Base-by-base conservation (phyloP, 1,140 invertebrate species). In the Drosophila bifasciata region DNA sequence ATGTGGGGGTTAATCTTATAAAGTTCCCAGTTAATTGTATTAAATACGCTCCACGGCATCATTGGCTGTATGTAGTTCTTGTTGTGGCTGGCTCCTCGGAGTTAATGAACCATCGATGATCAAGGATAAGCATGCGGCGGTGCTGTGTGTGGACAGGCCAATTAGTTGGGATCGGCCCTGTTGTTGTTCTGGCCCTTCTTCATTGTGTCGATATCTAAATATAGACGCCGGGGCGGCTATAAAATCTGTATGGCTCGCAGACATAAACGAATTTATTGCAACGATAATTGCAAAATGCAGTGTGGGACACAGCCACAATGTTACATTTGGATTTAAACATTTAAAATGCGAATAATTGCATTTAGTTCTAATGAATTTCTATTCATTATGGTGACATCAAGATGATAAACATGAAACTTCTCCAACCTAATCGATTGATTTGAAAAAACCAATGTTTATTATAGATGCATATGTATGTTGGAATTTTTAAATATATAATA, bases 51-150 rank as follows among this genome's bases (percentile, higher is more conserved):
- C 51, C 49, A 78, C 48, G 59, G 76, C 73, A 71, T 71, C 73
- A 71, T 71, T 67, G 77, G 11, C 86, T 72, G 39, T 69, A 7
- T 50, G 36, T 9, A 41, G 39, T 28, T 51, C 9, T 51, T 51
- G 61, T 63, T 62, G 56, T 58, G 44, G 56, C 48, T 58, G 48
- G 56, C 48, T 58, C 44, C 50, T 43, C 56, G 77, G 69, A 89
- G 85, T 85, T 89, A 89, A 89, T 89, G 85, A 89, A 89, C 79
- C 77, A 89, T 80, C 80, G 79, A 89, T 89, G 85, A 89, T 89
- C 85, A 89, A 89, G 85, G 85, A 89, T 89, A 89, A 89, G 75
- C 69, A 48, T 11, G 32, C 11, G 11, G 59, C 76, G 70, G 62
- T 19, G 46, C 55, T 36, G 32, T 36, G 32, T 53, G 52, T 79